Evolutionary conservation across 2,797 vertebrate species (phyloP), one percentile per base, ranked within the genome.

Genomic region (Anniella stebbinsi): DNA sequence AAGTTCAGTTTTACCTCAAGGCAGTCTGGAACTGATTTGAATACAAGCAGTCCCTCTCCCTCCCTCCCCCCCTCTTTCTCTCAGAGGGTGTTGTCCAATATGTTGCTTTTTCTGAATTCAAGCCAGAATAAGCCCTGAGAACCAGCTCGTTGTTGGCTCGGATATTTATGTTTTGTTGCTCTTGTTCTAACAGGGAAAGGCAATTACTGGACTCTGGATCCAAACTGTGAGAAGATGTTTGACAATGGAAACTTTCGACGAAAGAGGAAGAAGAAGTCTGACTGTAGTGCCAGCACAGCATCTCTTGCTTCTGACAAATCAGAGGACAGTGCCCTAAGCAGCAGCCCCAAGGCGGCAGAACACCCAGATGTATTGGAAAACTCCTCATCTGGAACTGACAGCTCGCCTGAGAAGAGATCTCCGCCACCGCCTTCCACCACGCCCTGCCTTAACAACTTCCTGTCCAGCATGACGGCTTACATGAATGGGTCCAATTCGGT

Each of bases 161-260:
- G 1, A 45, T 80, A 76, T 60, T 30, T 94, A 95, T 25, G 88
- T 0, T 86, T 28, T 92, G 17, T 51, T 57, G 18, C 36, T 33
- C 90, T 92, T 15, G 28, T 91, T 90, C 94, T 88, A 38, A 33
- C 96, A 99, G 99, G 99, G 86, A 99, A 99, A 95, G 99, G 99
- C 45, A 99, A 98, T 96, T 99, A 99, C 96, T 99, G 99, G 99
- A 99, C 98, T 80, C 95, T 99, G 93, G 99, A 99, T 88, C 99
- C 99, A 0, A 99, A 99, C 97, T 99, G 99, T 88, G 98, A 99
- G 91, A 99, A 99, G 95, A 99, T 98, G 98, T 99, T 99, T 2
- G 99, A 99, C 96, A 99, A 99, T 0, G 99, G 99, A 89, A 99
- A 99, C 96, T 99, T 99, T 94, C 98, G 99, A 80, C 97, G 98